Evolutionary conservation across 2,113 vertebrate genomes (phyloP).

Genomic region (Raja brachyura): DNA sequence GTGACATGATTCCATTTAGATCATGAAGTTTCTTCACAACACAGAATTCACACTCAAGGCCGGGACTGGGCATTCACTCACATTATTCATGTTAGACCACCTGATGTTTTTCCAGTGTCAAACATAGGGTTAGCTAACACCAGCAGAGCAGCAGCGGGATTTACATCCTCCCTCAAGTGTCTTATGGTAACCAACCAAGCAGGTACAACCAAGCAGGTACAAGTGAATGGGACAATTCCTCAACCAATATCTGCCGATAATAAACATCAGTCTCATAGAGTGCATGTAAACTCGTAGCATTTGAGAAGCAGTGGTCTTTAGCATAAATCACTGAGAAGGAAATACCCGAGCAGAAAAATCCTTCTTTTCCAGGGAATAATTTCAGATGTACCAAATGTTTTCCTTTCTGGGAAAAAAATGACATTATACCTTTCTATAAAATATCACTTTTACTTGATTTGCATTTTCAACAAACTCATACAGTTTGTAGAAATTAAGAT

Average conservation of each 20-base stretch:
- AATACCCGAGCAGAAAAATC: not conserved
- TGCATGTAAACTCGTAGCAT: not conserved
- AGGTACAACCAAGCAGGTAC: not conserved
- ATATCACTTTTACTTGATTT: not conserved
- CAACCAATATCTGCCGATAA: not conserved
- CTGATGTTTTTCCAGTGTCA: too few species aligned
- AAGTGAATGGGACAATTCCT: not conserved
- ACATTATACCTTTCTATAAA: not conserved
- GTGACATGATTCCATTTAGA: too few species aligned
- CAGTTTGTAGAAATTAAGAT: not conserved
- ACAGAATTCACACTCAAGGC: too few species aligned
- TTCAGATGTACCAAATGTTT: not conserved
- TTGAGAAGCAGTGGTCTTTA: not conserved
- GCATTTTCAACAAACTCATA: not conserved
- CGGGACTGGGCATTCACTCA: too few species aligned
- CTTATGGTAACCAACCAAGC: not conserved
- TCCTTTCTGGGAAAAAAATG: not conserved
- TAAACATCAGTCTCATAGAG: not conserved
- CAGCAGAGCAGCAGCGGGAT: not conserved
- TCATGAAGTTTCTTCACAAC: too few species aligned
- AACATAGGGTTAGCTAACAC: too few species aligned
- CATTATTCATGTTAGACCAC: too few species aligned
- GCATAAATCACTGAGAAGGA: not conserved
- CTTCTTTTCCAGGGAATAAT: not conserved
- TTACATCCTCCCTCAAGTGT: not conserved